phyloP scores from a whole-genome alignment of 2,888 invertebrate genomes.

The Drosophila barbarae region DNA sequence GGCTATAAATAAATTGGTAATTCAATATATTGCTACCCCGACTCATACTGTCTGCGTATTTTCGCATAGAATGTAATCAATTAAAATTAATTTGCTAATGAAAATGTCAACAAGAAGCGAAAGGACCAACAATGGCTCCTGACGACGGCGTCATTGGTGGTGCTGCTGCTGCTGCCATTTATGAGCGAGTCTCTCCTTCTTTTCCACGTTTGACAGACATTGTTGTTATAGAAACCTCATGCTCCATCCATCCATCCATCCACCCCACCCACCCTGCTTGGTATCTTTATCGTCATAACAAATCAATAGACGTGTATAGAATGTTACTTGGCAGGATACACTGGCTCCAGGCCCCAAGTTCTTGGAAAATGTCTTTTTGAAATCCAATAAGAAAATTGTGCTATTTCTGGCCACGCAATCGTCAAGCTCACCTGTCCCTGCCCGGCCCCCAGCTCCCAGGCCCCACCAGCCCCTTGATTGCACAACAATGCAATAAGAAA shows the following conservation, averaged over 20 bases:
- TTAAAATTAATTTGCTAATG: constrained; percentile 72
- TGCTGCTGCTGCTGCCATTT: constrained; percentile 37
- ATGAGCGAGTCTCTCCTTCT: constrained; percentile 33
- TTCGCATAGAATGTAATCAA: constrained; percentile 69
- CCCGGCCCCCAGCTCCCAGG: not conserved
- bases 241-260: constrained; percentile 2
- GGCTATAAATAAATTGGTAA: constrained; percentile 53
- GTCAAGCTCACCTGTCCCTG: constrained; percentile 42
- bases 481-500: constrained; percentile 60
- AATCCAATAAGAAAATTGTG: constrained; percentile 59
- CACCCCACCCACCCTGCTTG: not conserved
- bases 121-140: constrained; percentile 45
- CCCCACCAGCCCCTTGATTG: constrained; percentile 43
- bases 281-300: constrained; percentile 18
- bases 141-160: constrained; percentile 1
- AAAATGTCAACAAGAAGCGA: constrained; percentile 64
- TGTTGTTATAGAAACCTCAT: constrained; percentile 56
- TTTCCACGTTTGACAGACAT: constrained; percentile 48
- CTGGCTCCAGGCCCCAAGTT: constrained; percentile 4
- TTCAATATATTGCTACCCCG: constrained; percentile 53
- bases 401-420: constrained; percentile 58
- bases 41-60: constrained; percentile 44
- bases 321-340: constrained; percentile 33
- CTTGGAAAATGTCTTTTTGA: constrained; percentile 49
- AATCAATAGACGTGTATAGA: constrained; percentile 58